These are phyloP conservation scores for Odontocolon sp. DNA, from an alignment of 2,888 invertebrate genomes.

Conservation along the genomic window DNA sequence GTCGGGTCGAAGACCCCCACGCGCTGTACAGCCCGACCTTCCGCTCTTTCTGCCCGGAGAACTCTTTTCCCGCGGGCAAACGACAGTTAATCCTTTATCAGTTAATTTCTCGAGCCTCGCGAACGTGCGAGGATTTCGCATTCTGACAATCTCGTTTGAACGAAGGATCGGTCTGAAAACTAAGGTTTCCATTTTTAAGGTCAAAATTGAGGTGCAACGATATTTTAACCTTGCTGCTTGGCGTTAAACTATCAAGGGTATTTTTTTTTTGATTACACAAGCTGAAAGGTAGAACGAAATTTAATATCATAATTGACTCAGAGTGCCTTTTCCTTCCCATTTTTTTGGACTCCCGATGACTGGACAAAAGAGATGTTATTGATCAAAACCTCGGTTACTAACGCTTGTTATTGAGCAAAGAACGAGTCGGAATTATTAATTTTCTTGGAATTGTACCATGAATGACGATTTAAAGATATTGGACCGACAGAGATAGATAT, in stretches of 20 bases:
- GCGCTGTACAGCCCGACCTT: conserved; percentile 3
- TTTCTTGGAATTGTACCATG: too few species aligned
- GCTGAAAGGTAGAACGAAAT: too few species aligned
- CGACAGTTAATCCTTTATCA: conserved; percentile 18
- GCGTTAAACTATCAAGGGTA: too few species aligned
- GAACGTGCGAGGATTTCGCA: background rate
- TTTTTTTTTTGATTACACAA: too few species aligned
- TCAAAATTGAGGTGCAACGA: too few species aligned
- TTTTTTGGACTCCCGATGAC: background rate
- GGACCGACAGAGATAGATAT: too few species aligned
- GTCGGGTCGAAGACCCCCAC: conserved; percentile 27
- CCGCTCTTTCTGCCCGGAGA: conserved; percentile 31
- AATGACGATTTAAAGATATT: too few species aligned
- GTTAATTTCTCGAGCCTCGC: conserved; percentile 17
- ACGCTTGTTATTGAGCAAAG: conserved; percentile 30
- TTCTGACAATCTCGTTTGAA: too few species aligned
- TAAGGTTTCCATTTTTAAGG: too few species aligned
- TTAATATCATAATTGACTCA: background rate
- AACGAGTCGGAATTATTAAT: too few species aligned
- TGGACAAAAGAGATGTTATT: background rate
- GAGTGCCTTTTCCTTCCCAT: conserved; percentile 14
- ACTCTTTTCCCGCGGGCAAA: conserved; percentile 16
- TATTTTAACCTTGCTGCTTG: too few species aligned
- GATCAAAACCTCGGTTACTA: conserved; percentile 33
- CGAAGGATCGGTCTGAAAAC: too few species aligned